Evolutionary conservation across 2,113 vertebrate genomes (phyloP).

Genomic region (Laticauda laticaudata): DNA sequence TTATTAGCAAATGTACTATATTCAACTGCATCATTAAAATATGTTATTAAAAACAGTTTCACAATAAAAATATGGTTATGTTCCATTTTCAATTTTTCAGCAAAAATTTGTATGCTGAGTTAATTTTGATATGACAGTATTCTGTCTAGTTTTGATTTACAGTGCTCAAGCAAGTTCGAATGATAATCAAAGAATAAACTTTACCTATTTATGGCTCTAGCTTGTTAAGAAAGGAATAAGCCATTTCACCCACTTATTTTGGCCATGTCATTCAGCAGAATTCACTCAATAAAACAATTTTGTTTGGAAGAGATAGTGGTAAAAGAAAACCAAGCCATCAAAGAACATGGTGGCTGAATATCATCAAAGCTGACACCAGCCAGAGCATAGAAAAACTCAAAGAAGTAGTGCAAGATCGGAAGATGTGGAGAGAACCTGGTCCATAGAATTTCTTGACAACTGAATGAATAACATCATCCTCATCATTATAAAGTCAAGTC

Average conservation of each 20-base stretch:
- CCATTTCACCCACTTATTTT: neutral
- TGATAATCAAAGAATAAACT: neutral
- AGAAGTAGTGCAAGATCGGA: neutral
- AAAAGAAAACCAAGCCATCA: neutral
- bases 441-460: neutral
- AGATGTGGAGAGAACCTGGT: neutral
- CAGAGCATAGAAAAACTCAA: neutral
- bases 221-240: neutral
- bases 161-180: neutral
- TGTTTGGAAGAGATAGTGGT: neutral
- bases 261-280: neutral
- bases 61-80: constrained; percentile 36
- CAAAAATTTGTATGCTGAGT: neutral
- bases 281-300: neutral
- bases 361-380: neutral
- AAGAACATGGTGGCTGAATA: neutral
- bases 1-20: neutral
- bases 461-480: neutral
- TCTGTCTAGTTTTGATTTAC: neutral
- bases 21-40: constrained; percentile 10
- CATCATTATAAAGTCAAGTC: neutral
- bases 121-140: neutral
- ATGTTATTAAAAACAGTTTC: neutral
- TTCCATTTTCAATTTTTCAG: neutral
- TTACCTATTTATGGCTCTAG: neutral